A percentile compares a stretch with the other conserved stretches of the same genome.
Conservation (phyloP, 2,888 invertebrate genomes). For the Pterobdella sp. region DNA sequence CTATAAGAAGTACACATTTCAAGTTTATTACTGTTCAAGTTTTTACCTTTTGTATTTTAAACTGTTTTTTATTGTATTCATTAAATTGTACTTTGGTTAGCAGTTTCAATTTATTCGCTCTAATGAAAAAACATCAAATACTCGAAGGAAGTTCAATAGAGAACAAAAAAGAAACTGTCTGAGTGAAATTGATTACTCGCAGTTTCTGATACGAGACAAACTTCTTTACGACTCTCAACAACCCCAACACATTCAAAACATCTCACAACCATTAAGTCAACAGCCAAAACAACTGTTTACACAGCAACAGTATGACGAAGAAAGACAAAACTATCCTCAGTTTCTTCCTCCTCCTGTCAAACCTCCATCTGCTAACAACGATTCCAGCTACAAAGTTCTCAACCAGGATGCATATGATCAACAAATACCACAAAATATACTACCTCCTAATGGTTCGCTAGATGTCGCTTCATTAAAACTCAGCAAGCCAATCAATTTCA, state of each 20-base stretch:
- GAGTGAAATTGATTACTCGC: conserved; percentile 9
- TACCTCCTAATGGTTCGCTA: background rate
- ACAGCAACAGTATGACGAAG: background rate
- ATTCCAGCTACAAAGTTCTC: background rate
- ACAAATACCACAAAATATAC: background rate
- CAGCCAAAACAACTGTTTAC: background rate
- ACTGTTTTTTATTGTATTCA: background rate
- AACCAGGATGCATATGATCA: background rate
- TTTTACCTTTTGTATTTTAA: background rate
- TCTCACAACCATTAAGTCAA: background rate
- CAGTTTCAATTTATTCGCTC: background rate
- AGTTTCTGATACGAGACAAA: conserved; percentile 2
- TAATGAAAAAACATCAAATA: background rate
- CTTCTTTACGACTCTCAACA: conserved; percentile 9
- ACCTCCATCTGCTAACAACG: background rate
- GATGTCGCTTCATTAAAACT: background rate
- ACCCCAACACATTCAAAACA: background rate
- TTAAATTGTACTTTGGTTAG: background rate
- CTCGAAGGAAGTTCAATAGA: background rate
- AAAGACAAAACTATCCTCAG: background rate
- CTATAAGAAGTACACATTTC: conserved; percentile 16
- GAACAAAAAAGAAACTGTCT: background rate
- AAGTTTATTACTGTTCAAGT: background rate
- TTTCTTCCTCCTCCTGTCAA: background rate
- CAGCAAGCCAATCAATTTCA: conserved; percentile 1